Base-by-base conservation (phyloP, 2,113 vertebrate species). In the Dasypus novemcinctus region DNA sequence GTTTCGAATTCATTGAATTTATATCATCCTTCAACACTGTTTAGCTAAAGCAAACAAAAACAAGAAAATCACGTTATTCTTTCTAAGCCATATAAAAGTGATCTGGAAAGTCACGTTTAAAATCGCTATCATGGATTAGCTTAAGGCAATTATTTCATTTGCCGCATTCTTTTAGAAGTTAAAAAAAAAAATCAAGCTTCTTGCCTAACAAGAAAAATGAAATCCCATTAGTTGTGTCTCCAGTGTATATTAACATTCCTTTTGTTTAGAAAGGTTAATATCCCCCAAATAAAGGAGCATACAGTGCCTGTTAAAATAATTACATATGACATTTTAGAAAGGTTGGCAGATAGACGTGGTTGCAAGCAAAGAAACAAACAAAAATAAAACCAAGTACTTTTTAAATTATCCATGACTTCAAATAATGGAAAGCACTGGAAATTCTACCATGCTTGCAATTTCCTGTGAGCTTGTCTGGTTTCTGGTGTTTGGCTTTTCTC, bases 241-340 rank as follows among this genome's bases (percentile, higher is more conserved):
- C 97, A 95, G 98, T 97, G 98, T 98, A 98, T 98, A 98, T 98
- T 98, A 98, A 98, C 98, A 98, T 97, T 98, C 96, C 98, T 98
- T 98, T 98, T 98, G 98, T 98, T 98, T 98, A 98, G 98, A 98
- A 98, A 98, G 98, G 98, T 98, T 98, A 98, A 98, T 98, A 98
- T 98, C 98, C 97, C 98, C 98, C 98, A 98, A 99, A 99, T 98
- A 99, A 98, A 99, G 97, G 98, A 98, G 98, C 98, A 98, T 98
- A 98, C 98, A 97, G 98, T 97, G 98, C 98, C 98, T 98, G 99
- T 98, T 99, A 98, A 98, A 98, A 99, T 98, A 99, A 99, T 98
- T 99, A 99, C 98, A 98, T 98, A 97, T 98, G 98, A 98, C 98
- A 98, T 98, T 98, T 98, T 49, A 90, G 96, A 98, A 98, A 98